Conservation (phyloP, 2,888 invertebrate species). For the Agonopterix heracliana region DNA sequence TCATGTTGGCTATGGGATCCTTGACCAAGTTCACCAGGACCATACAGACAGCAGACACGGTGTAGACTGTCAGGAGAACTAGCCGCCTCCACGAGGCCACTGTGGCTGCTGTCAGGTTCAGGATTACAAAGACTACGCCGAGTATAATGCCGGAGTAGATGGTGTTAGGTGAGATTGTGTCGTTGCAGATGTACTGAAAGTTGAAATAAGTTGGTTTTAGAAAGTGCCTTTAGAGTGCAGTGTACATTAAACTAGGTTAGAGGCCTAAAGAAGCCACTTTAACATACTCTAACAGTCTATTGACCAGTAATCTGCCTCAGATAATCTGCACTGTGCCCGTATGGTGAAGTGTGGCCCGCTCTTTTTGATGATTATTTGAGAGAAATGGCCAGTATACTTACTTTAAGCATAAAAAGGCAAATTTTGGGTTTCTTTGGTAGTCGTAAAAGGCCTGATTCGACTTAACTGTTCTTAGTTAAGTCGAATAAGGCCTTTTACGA, state of each 20-base stretch:
- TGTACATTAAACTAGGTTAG: neutral
- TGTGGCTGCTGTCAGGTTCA: constrained; percentile 59
- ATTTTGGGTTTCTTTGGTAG: too few species aligned
- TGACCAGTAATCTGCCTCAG: neutral
- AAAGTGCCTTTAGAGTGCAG: neutral
- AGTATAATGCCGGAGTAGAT: constrained; percentile 77
- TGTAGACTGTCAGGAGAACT: constrained; percentile 50
- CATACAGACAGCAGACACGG: constrained; percentile 68
- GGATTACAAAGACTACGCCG: constrained; percentile 71
- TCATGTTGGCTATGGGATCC: constrained; percentile 33
- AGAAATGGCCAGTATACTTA: neutral
- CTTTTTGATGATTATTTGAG: neutral
- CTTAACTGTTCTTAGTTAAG: too few species aligned
- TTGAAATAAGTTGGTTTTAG: neutral
- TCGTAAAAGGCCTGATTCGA: too few species aligned
- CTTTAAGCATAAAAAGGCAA: too few species aligned
- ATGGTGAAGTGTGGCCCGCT: neutral
- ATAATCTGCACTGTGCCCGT: neutral
- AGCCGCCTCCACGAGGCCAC: constrained; percentile 68
- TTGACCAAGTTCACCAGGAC: constrained; percentile 62
- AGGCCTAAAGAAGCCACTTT: neutral
- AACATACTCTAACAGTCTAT: neutral
- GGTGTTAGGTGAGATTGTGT: constrained; percentile 67
- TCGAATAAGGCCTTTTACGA: too few species aligned
- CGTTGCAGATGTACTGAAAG: constrained; percentile 48